phyloP scores from a whole-genome alignment of 37 sponge, comb jelly and placozoan species.

The Dysidea cf. avara region DNA sequence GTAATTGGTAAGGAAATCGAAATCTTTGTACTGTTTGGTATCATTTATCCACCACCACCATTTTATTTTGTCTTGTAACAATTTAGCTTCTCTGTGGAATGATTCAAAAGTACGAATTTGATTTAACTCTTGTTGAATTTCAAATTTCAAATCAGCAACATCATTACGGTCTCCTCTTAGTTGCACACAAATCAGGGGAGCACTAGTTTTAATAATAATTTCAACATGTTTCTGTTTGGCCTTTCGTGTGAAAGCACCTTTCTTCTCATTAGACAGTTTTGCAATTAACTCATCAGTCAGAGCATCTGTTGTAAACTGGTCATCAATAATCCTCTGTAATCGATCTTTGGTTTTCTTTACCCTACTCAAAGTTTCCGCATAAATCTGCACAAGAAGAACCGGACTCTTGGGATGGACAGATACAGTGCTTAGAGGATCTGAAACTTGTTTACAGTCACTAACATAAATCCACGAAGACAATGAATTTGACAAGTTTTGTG shows the following conservation, averaged over 20 bases:
- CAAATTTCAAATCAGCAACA: slow-evolving; percentile 12
- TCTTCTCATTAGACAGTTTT: neutral
- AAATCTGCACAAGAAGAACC: too few species aligned
- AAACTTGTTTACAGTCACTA: too few species aligned
- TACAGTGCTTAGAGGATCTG: too few species aligned
- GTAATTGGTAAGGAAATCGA: slow-evolving; percentile 12
- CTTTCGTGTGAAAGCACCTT: neutral
- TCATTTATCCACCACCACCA: slow-evolving; percentile 27
- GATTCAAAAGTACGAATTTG: neutral
- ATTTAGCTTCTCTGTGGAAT: slow-evolving; percentile 12
- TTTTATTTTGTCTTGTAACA: slow-evolving; percentile 10
- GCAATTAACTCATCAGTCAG: slow-evolving; percentile 22
- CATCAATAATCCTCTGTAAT: slow-evolving; percentile 5
- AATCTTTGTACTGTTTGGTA: slow-evolving; percentile 4
- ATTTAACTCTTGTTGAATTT: slow-evolving; percentile 1
- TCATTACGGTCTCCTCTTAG: slow-evolving; percentile 22
- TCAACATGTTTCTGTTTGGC: slow-evolving; percentile 12
- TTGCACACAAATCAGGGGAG: neutral
- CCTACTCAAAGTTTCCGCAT: slow-evolving; percentile 16
- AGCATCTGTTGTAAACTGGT: slow-evolving; percentile 7
- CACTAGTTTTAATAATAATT: slow-evolving; percentile 22
- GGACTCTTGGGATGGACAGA: too few species aligned
- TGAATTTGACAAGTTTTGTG: too few species aligned
- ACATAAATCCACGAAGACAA: too few species aligned
- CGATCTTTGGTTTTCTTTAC: slow-evolving; percentile 12